These are phyloP conservation scores for Saccostrea cuccullata DNA, from an alignment of 1,140 invertebrate species.

Conservation along the genomic window DNA sequence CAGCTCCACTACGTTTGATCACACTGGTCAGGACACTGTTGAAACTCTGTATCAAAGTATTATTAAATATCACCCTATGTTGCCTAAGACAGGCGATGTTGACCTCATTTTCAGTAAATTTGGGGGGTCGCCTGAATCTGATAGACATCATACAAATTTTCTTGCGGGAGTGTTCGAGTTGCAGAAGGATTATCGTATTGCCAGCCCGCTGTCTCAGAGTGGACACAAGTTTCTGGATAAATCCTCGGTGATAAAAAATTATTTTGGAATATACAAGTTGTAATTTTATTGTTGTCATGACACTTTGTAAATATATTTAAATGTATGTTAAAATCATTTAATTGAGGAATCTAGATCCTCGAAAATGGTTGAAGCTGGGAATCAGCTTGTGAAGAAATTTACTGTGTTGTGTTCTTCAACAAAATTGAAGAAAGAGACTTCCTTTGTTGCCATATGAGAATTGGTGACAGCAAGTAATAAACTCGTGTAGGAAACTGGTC, in stretches of 20 bases:
- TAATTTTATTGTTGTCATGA: background rate
- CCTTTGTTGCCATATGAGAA: too few relatives aligned
- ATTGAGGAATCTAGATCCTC: too few relatives aligned
- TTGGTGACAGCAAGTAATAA: too few relatives aligned
- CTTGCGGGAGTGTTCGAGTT: background rate
- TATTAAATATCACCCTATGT: background rate
- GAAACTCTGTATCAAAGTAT: slow-evolving; percentile 15
- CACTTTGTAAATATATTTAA: too few relatives aligned
- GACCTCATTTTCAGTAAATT: slow-evolving; percentile 12
- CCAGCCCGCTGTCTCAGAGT: background rate
- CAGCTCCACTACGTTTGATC: background rate
- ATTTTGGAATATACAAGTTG: background rate
- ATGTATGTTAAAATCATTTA: too few relatives aligned
- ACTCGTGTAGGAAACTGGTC: too few relatives aligned
- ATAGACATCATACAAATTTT: slow-evolving; percentile 31
- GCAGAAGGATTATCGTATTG: background rate
- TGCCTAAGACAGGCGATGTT: background rate
- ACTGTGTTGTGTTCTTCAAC: too few relatives aligned
- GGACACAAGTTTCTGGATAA: background rate
- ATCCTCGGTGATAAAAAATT: background rate
- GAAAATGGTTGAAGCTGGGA: too few relatives aligned
- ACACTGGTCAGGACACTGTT: background rate
- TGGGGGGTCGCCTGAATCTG: background rate
- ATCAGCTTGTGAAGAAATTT: too few relatives aligned
- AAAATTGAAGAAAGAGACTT: too few relatives aligned